Evolutionary conservation across 2,797 vertebrate genomes (phyloP), one percentile per base, ranked within the genome.

Genomic region (Fistularia tabacaria): DNA sequence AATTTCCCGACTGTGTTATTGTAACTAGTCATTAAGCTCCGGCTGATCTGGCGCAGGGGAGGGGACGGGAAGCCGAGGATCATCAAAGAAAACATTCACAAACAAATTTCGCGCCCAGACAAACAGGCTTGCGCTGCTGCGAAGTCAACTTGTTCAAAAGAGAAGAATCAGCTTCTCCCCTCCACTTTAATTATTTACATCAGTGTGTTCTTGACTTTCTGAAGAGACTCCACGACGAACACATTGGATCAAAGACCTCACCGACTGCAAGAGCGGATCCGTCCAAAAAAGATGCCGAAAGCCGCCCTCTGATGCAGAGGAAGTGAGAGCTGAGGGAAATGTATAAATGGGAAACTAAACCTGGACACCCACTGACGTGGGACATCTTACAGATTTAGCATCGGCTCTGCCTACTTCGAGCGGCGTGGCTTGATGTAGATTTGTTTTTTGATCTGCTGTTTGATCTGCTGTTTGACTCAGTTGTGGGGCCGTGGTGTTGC

Each of bases 121-220:
- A 84, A 86, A 85, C 79, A 74, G 57, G 61, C 57, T 15, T 67
- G 63, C 68, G 38, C 70, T 79, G 62, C 43, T 8, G 64, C 66
- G 73, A 72, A 62, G 66, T 54, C 6, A 46, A 44, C 52, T 62
- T 71, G 49, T 51, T 58, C 67, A 51, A 63, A 69, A 69, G 64
- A 77, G 61, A 77, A 77, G 63, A 80, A 80, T 73, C 74, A 42
- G 65, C 61, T 42, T 80, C 64, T 76, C 69, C 67, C 63, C 57
- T 9, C 40, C 9, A 9, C 62, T 79, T 87, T 71, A 80, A 87
- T 86, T 76, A 88, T 86, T 85, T 74, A 84, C 73, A 46, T 62
- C 59, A 67, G 58, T 46, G 53, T 57, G 65, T 59, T 69, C 76
- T 84, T 80, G 78, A 80, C 74, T 85, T 77, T 83, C 68, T 74